Conservation (phyloP, 2,888 invertebrate genomes). For the Nomada ferruginata region DNA sequence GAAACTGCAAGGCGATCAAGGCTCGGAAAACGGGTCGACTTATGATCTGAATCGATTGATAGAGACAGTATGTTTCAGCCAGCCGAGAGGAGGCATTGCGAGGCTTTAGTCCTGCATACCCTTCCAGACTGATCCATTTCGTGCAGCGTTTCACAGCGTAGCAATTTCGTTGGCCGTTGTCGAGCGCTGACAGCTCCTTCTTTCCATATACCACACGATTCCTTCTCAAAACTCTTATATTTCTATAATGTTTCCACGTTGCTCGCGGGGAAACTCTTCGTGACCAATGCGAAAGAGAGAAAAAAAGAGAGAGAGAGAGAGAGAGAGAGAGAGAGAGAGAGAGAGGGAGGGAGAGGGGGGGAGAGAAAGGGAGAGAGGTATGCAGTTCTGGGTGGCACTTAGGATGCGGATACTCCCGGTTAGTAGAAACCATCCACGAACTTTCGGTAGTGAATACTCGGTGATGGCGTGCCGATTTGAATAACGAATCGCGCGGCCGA, state of each 20-base stretch:
- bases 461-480: neutral
- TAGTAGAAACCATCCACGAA: slow-evolving; percentile 68
- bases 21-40: slow-evolving; percentile 40
- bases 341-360: slow-evolving; percentile 72
- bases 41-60: slow-evolving; percentile 67
- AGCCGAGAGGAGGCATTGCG: slow-evolving; percentile 82
- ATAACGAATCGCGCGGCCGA: slow-evolving; percentile 17
- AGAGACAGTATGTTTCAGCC: slow-evolving; percentile 81
- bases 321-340: slow-evolving; percentile 79
- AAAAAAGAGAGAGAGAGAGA: slow-evolving; percentile 37
- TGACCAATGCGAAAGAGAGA: slow-evolving; percentile 72
- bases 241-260: slow-evolving; percentile 74
- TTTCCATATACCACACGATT: slow-evolving; percentile 29
- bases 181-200: slow-evolving; percentile 70
- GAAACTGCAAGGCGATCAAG: slow-evolving; percentile 35
- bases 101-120: slow-evolving; percentile 77
- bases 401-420: slow-evolving; percentile 81
- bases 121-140: slow-evolving; percentile 65
- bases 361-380: slow-evolving; percentile 81
- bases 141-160: slow-evolving; percentile 73
- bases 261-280: slow-evolving; percentile 79
- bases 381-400: slow-evolving; percentile 84
- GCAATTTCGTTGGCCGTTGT: slow-evolving; percentile 59
- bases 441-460: slow-evolving; percentile 51
- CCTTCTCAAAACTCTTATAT: slow-evolving; percentile 50